Evolutionary conservation across 2,888 invertebrate genomes (phyloP).

Genomic region (Stenotaenia linearis): DNA sequence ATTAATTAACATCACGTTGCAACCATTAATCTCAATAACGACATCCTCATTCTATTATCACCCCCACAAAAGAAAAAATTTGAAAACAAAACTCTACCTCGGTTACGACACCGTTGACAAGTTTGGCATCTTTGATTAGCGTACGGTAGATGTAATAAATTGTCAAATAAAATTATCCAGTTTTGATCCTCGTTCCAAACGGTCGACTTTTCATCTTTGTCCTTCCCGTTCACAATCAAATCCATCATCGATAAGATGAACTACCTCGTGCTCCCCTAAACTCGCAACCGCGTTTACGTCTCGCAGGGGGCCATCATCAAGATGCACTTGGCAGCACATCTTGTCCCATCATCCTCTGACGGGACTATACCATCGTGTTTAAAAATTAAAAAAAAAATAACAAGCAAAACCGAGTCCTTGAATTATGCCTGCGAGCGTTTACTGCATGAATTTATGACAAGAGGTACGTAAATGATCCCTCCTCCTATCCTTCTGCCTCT

Average conservation of each 20-base stretch:
- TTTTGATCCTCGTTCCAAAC: constrained; percentile 52
- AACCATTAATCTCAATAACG: neutral
- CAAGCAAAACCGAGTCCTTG: neutral
- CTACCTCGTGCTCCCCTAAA: neutral
- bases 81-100: neutral
- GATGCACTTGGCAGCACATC: neutral
- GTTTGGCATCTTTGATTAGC: constrained; percentile 48
- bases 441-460: constrained; percentile 2
- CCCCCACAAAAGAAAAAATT: neutral
- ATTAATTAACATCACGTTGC: neutral
- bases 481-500: neutral
- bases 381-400: neutral
- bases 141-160: constrained; percentile 52
- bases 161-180: constrained; percentile 55
- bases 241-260: neutral
- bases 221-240: neutral
- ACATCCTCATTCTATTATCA: neutral
- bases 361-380: neutral
- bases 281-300: neutral
- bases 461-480: neutral
- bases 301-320: neutral
- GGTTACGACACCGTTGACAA: neutral
- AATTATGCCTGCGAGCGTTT: neutral
- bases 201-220: neutral
- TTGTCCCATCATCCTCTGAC: neutral